Base-by-base conservation (phyloP, 2,113 vertebrate genomes). In the Megatriorchis doriae region DNA sequence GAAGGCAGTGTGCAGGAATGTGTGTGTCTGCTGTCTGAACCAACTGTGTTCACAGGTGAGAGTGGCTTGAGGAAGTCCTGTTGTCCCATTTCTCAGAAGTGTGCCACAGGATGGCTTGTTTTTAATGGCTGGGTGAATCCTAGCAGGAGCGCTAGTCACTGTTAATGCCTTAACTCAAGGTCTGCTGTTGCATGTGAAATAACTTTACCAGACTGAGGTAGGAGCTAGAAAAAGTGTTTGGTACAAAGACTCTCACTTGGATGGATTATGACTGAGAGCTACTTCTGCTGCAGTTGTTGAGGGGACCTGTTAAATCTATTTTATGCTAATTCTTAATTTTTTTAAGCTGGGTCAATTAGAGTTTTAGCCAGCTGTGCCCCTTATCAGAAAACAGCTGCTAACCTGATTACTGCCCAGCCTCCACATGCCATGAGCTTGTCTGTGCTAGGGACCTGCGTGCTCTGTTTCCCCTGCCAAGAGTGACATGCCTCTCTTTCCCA, bases 51-150 rank as follows among this genome's bases (percentile, higher is more conserved):
- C 26, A 15, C 38, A 17, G 34, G 27, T 36, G 40, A 9, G 48
- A 31, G 62, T 7, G 25, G 11, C 65, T 74, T 7, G 23, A 77
- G 58, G 34, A 50, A 26, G 50, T n/a, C 42, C 43, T 0, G 0
- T 19, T 63, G 58, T 31, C 38, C 58, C 2, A 0, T 59, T 52
- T 52, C 32, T 53, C 32, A 21, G 53, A 9, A 3, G 1, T 6
- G 7, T 82, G 61, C n/a, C 18, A 4, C 16, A 29, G 62, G 48
- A 18, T 34, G 34, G 22, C 23, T 86, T 1, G 0, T 6, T 11
- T 61, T 61, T 40, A 29, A 6, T 55, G 70, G 29, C 47, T 31
- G 47, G 34, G 50, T 31, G 63, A 42, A 63, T 72, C 38, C 61
- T 38, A 32, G 48, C 67, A 38, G 52, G 36, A 86, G 2, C 17